Base-by-base conservation (phyloP, 2,888 invertebrate genomes). In the Miltochrista miniata region DNA sequence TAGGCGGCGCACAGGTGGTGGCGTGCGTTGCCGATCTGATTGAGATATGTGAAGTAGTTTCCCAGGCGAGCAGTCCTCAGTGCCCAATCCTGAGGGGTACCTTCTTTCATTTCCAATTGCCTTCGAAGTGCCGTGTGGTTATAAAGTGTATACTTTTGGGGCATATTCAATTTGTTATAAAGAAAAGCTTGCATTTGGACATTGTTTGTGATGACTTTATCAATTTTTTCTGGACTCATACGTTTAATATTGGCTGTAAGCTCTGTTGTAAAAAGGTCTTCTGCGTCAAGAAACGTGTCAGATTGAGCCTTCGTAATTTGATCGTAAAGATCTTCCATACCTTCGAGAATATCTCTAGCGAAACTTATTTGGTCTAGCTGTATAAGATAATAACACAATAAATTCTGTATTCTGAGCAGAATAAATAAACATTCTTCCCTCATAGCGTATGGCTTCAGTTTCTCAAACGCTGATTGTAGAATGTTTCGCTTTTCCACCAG, bases 1-100 rank as follows among this genome's bases (percentile, higher is more conserved):
- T 92, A 92, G 0, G 94, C 93, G 35, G 94, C 93, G 63, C 93
- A 93, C 52, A 96, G 83, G 75, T 95, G 95, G 76, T 95, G 94
- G 35, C 95, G 83, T 2, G 94, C 93, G 59, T 92, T 88, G 12
- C 76, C 81, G 12, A 83, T 76, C 53, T 86, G 79, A 52, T 85
- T 86, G 1, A 90, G 70, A 52, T 85, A 87, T 0, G 85, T 88
- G 60, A 93, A 93, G 61, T 92, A 89, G 61, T 90, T 88, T 12
- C 93, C 93, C 1, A 94, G 82, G 33, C 93, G 81, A 0, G 92
- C 92, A 13, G 93, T 85, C 51, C 92, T 83, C 46, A 92, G 70
- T 0, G 93, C 92, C 94, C 94, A 94, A 61, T 90, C 90, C 41
- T 93, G 85, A 0, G 93, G 91, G 35, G 93, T 93, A 29, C 92